phyloP scores from a whole-genome alignment of 2,113 vertebrate species.

The Kryptolebias marmoratus region DNA sequence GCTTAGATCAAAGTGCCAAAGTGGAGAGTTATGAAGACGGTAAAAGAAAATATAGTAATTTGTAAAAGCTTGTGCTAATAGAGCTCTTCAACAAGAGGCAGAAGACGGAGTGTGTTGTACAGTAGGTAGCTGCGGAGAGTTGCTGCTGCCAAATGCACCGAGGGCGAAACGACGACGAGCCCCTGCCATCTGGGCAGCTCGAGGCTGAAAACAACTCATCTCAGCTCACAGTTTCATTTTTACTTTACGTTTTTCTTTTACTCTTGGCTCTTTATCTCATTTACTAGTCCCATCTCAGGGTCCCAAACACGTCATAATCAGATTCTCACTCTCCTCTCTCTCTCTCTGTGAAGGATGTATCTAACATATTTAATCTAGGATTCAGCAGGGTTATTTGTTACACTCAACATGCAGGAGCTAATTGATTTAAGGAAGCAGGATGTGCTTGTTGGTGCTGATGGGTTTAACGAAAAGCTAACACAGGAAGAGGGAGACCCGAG shows the following conservation, averaged over 20 bases:
- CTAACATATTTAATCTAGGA: slow-evolving; percentile 77
- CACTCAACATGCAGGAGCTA: slow-evolving; percentile 71
- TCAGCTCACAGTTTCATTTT: slow-evolving; percentile 31
- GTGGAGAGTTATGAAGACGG: slow-evolving; percentile 1
- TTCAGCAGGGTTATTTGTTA: slow-evolving; percentile 77
- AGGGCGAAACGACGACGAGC: slow-evolving; percentile 68
- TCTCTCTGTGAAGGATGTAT: slow-evolving; percentile 65
- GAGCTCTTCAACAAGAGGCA: slow-evolving; percentile 9
- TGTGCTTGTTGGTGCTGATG: slow-evolving; percentile 63
- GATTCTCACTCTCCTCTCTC: neutral
- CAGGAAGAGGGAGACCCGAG: slow-evolving; percentile 16
- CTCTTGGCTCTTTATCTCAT: slow-evolving; percentile 36
- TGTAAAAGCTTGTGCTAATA: slow-evolving; percentile 43
- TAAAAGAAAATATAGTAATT: slow-evolving; percentile 39
- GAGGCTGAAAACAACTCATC: slow-evolving; percentile 74
- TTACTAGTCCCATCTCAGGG: slow-evolving; percentile 33
- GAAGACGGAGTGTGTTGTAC: slow-evolving; percentile 33
- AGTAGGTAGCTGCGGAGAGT: slow-evolving; percentile 66
- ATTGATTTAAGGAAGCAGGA: slow-evolving; percentile 75
- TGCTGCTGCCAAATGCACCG: slow-evolving; percentile 72
- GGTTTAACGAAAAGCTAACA: slow-evolving; percentile 53
- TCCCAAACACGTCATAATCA: slow-evolving; percentile 17
- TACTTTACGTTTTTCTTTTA: neutral
- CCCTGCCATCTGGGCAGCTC: slow-evolving; percentile 73
- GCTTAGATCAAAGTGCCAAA: slow-evolving; percentile 33